Percentiles rank a stretch among this genome's conserved stretches.
phyloP scores from a whole-genome alignment of 2,113 vertebrate genomes.

The Strigops habroptila region DNA sequence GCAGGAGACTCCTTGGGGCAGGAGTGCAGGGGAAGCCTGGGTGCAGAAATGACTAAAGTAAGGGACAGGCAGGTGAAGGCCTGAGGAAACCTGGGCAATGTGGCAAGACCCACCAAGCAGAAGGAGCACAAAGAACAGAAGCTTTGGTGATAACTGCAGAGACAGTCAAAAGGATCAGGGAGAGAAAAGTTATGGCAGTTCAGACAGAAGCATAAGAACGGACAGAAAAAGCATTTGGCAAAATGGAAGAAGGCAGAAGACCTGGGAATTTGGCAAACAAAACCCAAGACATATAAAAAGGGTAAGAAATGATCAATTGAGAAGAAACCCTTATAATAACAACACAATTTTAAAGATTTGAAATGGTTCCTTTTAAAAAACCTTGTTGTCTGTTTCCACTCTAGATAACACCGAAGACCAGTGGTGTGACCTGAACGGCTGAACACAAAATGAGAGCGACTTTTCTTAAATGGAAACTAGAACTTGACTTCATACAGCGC shows the following conservation, averaged over 20 bases:
- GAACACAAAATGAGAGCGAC: background rate
- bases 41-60: background rate
- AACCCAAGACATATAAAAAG: background rate
- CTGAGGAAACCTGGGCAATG: background rate
- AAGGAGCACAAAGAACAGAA: background rate
- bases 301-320: background rate
- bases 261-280: background rate
- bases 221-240: background rate
- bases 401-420: background rate
- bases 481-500: background rate
- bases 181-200: background rate
- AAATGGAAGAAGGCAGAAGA: background rate
- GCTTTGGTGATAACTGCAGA: background rate
- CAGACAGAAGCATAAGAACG: background rate
- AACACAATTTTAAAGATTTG: background rate
- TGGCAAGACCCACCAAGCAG: background rate
- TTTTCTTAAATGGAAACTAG: slow-evolving; percentile 9
- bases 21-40: background rate
- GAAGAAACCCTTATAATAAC: background rate
- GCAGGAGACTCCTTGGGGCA: background rate
- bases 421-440: background rate
- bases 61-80: fast-evolving
- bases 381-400: background rate
- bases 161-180: background rate
- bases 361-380: background rate